These are phyloP conservation scores for Bugula neritina DNA, from an alignment of 2,888 invertebrate species.

Conservation along the genomic window DNA sequence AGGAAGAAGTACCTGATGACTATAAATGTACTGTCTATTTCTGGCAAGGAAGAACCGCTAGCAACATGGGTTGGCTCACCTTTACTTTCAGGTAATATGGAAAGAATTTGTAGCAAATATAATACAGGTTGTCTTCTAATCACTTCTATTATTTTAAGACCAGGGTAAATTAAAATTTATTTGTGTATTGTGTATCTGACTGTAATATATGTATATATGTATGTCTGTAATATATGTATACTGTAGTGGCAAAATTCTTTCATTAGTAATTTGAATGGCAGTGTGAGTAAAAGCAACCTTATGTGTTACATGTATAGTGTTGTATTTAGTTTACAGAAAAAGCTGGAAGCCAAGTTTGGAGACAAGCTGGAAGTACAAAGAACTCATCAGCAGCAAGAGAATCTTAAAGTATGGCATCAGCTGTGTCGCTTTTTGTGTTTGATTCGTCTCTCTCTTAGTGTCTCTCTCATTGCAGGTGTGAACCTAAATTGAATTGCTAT, in stretches of 20 bases:
- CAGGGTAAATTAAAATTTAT: too few relatives aligned
- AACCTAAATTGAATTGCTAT: too few relatives aligned
- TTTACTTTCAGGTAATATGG: slow-evolving; percentile 82
- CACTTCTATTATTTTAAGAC: too few relatives aligned
- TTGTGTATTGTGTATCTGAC: neutral
- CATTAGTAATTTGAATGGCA: too few relatives aligned
- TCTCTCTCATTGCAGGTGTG: too few relatives aligned
- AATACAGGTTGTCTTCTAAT: too few relatives aligned
- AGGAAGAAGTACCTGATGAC: slow-evolving; percentile 61
- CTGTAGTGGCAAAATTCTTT: too few relatives aligned
- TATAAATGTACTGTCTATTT: slow-evolving; percentile 97
- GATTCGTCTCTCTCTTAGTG: too few relatives aligned
- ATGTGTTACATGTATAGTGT: neutral
- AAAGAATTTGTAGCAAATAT: too few relatives aligned
- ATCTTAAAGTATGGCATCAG: slow-evolving; percentile 65
- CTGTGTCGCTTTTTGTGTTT: too few relatives aligned
- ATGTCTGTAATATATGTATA: neutral
- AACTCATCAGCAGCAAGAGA: slow-evolving; percentile 95
- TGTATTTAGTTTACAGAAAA: slow-evolving; percentile 67
- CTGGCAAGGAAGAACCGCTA: slow-evolving; percentile 94
- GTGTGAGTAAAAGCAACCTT: neutral
- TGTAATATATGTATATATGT: neutral
- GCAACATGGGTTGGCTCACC: slow-evolving; percentile 99
- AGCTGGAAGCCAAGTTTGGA: slow-evolving; percentile 78
- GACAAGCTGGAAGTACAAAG: slow-evolving; percentile 89